Conservation (phyloP, 1,140 invertebrate genomes). For the Solenopsis fugax region DNA sequence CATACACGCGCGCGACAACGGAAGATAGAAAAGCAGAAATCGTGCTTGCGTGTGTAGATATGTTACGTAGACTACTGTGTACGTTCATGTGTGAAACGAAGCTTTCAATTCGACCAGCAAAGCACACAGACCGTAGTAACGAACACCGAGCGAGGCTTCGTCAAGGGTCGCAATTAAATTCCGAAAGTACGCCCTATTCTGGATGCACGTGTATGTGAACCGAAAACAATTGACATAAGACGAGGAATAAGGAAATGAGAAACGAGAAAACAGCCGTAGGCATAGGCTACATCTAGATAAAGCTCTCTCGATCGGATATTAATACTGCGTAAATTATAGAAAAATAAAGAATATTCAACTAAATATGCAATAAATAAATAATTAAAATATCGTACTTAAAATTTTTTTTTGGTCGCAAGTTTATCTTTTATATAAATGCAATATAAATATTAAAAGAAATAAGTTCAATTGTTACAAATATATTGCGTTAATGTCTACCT, state of each 20-base stretch:
- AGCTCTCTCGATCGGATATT: constrained; percentile 1
- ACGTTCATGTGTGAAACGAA: constrained; percentile 53
- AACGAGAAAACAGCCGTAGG: not conserved
- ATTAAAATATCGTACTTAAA: not conserved
- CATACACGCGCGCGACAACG: constrained; percentile 5
- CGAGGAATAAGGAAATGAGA: constrained; percentile 13
- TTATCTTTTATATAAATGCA: not conserved
- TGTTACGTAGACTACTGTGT: constrained; percentile 11
- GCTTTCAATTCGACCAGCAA: constrained; percentile 69
- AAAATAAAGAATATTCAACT: constrained; percentile 1
- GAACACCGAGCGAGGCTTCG: constrained; percentile 60
- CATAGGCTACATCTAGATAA: not conserved
- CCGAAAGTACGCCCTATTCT: constrained; percentile 51
- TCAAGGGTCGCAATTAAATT: constrained; percentile 67
- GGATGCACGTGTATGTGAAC: constrained; percentile 45
- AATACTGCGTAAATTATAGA: not conserved
- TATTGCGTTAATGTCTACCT: not conserved
- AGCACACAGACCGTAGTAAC: constrained; percentile 57
- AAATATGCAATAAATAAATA: not conserved
- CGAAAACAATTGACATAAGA: constrained; percentile 35
- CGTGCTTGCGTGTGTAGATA: not conserved
- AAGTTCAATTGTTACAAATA: not conserved
- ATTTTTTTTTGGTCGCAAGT: not conserved
- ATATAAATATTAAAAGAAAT: constrained; percentile 11
- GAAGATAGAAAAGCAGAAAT: constrained; percentile 62